Conservation (phyloP, 2,113 vertebrate species). For the Chiloscyllium plagiosum region DNA sequence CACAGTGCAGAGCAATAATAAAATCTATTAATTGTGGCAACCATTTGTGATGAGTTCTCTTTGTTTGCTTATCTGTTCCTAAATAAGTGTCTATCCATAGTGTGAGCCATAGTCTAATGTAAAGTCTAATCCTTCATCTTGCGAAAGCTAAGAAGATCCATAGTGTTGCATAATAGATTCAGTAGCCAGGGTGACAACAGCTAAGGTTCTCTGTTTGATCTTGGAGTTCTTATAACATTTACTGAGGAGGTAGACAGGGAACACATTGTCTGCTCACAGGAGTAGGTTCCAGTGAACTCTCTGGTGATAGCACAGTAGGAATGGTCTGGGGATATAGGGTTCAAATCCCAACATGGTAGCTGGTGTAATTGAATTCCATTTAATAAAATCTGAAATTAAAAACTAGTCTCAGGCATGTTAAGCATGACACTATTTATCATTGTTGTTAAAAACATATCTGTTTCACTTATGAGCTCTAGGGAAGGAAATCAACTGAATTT, state of each 20-base stretch:
- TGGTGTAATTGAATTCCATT: no score
- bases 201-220: neutral
- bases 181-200: neutral
- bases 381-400: no score
- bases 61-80: neutral
- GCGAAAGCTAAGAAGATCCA: neutral
- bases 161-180: neutral
- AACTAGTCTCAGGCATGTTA: no score
- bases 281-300: no score
- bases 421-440: no score
- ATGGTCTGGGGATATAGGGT: no score
- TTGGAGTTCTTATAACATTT: neutral
- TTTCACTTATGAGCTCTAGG: no score
- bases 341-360: no score
- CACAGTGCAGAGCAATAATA: neutral
- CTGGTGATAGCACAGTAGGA: no score
- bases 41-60: neutral
- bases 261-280: neutral
- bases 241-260: neutral
- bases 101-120: neutral
- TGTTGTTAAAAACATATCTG: no score
- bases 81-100: neutral
- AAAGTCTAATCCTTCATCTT: neutral
- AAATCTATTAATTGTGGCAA: neutral
- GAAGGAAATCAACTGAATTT: no score